These are phyloP conservation scores for Biston stratarius DNA, from an alignment of 2,888 invertebrate species.

Conservation along the genomic window DNA sequence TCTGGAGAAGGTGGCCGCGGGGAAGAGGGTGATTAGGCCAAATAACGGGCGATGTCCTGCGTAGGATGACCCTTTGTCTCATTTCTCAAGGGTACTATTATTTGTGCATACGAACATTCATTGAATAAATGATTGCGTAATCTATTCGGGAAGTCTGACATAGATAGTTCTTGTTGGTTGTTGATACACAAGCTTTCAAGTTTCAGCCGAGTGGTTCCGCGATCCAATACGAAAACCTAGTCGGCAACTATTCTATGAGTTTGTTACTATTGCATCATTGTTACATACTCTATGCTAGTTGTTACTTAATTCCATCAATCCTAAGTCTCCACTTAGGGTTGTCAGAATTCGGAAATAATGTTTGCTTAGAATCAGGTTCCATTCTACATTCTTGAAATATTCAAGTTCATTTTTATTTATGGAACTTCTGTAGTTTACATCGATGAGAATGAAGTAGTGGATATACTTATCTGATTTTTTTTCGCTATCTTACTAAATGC, in stretches of 20 bases:
- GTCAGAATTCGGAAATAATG: too few relatives aligned
- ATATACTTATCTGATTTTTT: too few relatives aligned
- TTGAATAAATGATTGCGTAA: constrained; percentile 25
- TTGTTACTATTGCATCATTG: constrained; percentile 5
- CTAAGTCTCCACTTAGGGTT: too few relatives aligned
- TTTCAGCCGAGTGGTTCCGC: constrained; percentile 23
- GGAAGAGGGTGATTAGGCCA: constrained; percentile 63
- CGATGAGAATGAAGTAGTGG: too few relatives aligned
- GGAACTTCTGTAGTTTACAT: too few relatives aligned
- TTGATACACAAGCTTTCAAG: constrained; percentile 10
- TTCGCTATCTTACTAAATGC: too few relatives aligned
- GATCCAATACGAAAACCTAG: constrained; percentile 6
- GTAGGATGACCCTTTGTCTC: constrained; percentile 75
- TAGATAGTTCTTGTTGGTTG: constrained; percentile 24
- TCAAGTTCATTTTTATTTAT: too few relatives aligned
- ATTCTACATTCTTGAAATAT: too few relatives aligned
- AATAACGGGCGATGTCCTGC: constrained; percentile 72
- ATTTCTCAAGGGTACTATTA: constrained; percentile 46
- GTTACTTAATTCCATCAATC: too few relatives aligned
- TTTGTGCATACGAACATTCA: constrained; percentile 16
- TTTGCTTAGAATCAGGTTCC: too few relatives aligned
- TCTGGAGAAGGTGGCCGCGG: constrained; percentile 50
- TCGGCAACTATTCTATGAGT: background rate
- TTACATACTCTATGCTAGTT: background rate
- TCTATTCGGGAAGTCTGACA: constrained; percentile 25